A percentile compares a stretch with the other conserved stretches of the same genome.
Conservation (phyloP, 2,888 invertebrate genomes). For the Silvanus unidentatus region DNA sequence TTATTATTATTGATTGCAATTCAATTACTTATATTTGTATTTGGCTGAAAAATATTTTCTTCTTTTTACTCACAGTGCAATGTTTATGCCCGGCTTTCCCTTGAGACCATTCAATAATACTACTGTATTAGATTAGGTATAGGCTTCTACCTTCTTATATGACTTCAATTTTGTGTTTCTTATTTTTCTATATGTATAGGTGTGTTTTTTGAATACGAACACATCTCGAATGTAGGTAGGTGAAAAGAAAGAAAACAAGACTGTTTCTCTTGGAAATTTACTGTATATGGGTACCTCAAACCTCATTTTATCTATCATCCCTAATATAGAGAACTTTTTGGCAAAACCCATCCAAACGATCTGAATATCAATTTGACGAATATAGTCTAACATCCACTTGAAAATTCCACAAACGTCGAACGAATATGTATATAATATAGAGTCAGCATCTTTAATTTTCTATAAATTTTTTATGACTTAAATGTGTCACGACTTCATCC, state of each 20-base stretch:
- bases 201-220: too few species aligned
- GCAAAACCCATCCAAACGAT: conserved; percentile 8
- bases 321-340: conserved; percentile 10
- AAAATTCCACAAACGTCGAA: conserved; percentile 8
- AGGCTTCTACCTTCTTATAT: too few species aligned
- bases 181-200: too few species aligned
- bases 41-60: neutral
- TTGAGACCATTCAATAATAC: too few species aligned
- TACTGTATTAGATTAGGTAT: too few species aligned
- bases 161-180: too few species aligned
- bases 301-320: conserved; percentile 6
- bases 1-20: too few species aligned
- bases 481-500: too few species aligned
- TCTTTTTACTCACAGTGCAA: neutral
- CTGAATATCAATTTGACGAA: conserved; percentile 15
- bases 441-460: conserved; percentile 13
- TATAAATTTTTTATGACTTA: neutral
- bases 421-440: conserved; percentile 16
- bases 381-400: conserved; percentile 9
- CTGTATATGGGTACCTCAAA: neutral
- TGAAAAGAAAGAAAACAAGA: too few species aligned
- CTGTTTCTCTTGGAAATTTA: too few species aligned
- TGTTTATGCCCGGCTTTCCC: neutral
- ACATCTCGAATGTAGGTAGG: too few species aligned
- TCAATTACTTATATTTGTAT: neutral